Conservation (phyloP, 2,888 invertebrate genomes). For the Lissonota sp. region DNA sequence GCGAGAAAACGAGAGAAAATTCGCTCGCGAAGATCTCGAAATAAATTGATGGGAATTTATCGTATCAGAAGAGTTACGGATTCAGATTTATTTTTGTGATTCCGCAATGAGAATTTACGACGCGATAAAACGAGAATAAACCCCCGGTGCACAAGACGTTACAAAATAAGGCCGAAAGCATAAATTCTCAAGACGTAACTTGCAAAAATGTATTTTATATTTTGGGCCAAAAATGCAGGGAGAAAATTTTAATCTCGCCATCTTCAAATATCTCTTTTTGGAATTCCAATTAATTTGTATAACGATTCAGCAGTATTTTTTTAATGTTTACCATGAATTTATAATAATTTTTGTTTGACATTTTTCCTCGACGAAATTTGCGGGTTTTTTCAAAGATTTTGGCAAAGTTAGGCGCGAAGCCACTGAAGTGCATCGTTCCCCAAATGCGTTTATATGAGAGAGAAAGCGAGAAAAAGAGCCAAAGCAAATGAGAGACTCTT, state of each 20-base stretch:
- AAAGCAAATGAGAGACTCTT: constrained; percentile 42
- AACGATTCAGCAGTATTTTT: no score
- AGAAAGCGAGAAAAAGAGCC: constrained; percentile 12
- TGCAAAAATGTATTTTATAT: no score
- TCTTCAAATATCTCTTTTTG: no score
- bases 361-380: neutral
- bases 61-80: neutral
- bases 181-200: no score
- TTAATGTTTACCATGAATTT: no score
- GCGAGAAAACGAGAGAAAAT: constrained; percentile 4
- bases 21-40: constrained; percentile 1
- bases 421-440: constrained; percentile 37
- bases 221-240: no score
- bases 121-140: neutral
- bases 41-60: constrained; percentile 16
- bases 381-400: constrained; percentile 36
- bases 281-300: no score
- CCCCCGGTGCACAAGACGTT: neutral
- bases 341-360: neutral
- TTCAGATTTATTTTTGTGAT: constrained; percentile 7
- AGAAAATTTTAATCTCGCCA: no score
- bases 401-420: constrained; percentile 21
- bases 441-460: neutral
- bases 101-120: constrained; percentile 11
- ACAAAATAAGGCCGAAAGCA: no score